These are phyloP conservation scores for Scaptomyza pallida DNA, from an alignment of 1,140 invertebrate genomes.

Conservation along the genomic window DNA sequence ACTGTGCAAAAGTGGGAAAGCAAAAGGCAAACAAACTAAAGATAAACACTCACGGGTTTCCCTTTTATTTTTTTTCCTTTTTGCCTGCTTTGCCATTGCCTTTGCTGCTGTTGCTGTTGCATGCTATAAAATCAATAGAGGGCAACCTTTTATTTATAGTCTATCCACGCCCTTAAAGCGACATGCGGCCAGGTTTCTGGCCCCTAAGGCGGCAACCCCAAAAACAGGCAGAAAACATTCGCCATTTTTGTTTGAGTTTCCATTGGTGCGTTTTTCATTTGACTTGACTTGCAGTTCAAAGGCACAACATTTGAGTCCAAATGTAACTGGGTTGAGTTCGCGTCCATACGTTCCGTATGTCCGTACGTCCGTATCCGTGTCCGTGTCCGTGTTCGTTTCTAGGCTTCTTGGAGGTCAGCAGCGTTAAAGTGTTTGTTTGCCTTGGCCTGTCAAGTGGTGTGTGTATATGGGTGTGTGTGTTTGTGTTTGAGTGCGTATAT, in stretches of 20 bases:
- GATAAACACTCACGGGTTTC: conserved; percentile 70
- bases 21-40: conserved; percentile 66
- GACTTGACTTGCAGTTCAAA: conserved; percentile 80
- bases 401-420: conserved; percentile 58
- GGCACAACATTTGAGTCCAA: conserved; percentile 32
- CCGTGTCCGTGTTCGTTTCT: conserved; percentile 33
- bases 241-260: conserved; percentile 68
- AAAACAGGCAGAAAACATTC: conserved; percentile 49
- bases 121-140: conserved; percentile 63
- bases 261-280: conserved; percentile 72
- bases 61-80: too few relatives aligned
- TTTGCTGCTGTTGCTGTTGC: conserved; percentile 21
- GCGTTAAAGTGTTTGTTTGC: conserved; percentile 42
- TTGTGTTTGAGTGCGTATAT: conserved; percentile 41
- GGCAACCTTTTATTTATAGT: conserved; percentile 78
- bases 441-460: conserved; percentile 67
- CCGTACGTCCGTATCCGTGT: too few relatives aligned
- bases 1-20: conserved; percentile 22
- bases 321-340: background rate
- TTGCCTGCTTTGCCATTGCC: conserved; percentile 1
- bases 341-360: too few relatives aligned
- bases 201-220: background rate
- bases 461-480: conserved; percentile 15
- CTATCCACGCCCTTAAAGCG: conserved; percentile 37
- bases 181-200: conserved; percentile 19